Base-by-base conservation (phyloP, 2,113 vertebrate genomes). In the Mesoclemmys tuberculata region DNA sequence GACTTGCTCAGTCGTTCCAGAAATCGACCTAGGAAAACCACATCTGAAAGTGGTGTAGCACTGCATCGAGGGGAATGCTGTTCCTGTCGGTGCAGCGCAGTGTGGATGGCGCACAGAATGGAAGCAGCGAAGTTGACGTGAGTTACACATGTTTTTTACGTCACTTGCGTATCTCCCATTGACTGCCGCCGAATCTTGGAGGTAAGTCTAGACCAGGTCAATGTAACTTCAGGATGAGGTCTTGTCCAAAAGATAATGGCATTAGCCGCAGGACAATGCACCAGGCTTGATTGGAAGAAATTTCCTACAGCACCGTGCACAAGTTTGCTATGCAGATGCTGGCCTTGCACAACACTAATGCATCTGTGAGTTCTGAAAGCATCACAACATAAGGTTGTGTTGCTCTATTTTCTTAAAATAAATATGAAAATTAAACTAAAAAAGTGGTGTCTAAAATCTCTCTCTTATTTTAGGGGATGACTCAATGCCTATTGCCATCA, bases 141-240 rank as follows among this genome's bases (percentile, higher is more conserved):
- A n/a, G n/a, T n/a, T n/a, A n/a, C n/a, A n/a, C n/a, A n/a, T n/a
- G n/a, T n/a, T n/a, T n/a, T n/a, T n/a, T n/a, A n/a, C n/a, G n/a
- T n/a, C n/a, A n/a, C n/a, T n/a, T n/a, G n/a, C n/a, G n/a, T n/a
- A n/a, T n/a, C n/a, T n/a, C n/a, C n/a, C n/a, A n/a, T n/a, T n/a
- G n/a, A n/a, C n/a, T n/a, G n/a, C n/a, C n/a, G n/a, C n/a, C n/a
- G n/a, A n/a, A n/a, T n/a, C n/a, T n/a, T n/a, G n/a, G n/a, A n/a
- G n/a, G n/a, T n/a, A n/a, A n/a, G n/a, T n/a, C n/a, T n/a, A n/a
- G n/a, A n/a, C n/a, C n/a, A n/a, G n/a, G n/a, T n/a, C n/a, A n/a
- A n/a, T n/a, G n/a, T n/a, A n/a, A n/a, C 21, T 87, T 35, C 0
- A 51, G 35, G 44, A 0, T 5, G 38, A 48, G 4, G 5, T 24